Conservation (phyloP, 1,140 invertebrate species). For the Drosophila saltans region DNA sequence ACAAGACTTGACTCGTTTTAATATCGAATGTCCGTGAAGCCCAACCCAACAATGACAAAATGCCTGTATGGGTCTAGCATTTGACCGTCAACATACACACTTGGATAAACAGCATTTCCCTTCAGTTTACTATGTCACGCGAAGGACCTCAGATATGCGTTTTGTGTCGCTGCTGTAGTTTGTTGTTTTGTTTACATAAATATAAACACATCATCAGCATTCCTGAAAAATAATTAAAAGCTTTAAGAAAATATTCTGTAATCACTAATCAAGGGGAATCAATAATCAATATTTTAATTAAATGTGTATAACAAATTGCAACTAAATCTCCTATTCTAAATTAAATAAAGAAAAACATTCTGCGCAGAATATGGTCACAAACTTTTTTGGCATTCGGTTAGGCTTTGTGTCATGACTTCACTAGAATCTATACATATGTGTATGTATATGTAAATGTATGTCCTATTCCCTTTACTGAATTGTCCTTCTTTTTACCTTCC, state of each 20-base stretch:
- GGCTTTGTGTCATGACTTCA: too few relatives aligned
- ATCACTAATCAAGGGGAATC: neutral
- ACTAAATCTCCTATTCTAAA: neutral
- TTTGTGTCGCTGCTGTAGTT: slow-evolving; percentile 1
- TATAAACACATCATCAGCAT: slow-evolving; percentile 3
- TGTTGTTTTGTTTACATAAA: slow-evolving; percentile 11
- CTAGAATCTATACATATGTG: too few relatives aligned
- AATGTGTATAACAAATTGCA: too few relatives aligned
- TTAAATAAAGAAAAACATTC: neutral
- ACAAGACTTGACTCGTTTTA: neutral
- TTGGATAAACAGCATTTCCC: slow-evolving; percentile 1
- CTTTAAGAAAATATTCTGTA: neutral
- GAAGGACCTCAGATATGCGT: slow-evolving; percentile 3
- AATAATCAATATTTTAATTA: neutral
- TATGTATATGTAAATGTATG: too few relatives aligned
- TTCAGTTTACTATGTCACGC: slow-evolving; percentile 11
- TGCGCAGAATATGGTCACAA: neutral
- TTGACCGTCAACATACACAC: slow-evolving; percentile 1
- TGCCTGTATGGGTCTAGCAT: slow-evolving; percentile 8
- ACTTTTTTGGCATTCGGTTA: too few relatives aligned
- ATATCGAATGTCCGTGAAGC: slow-evolving; percentile 14
- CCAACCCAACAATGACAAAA: slow-evolving; percentile 17
- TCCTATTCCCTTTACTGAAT: neutral
- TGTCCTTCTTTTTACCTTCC: too few relatives aligned
- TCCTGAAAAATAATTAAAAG: neutral